A percentile compares a stretch with the other conserved stretches of the same genome.
phyloP scores from a whole-genome alignment of 2,113 vertebrate genomes.

The Xenopus tropicalis region UCB_Xtro_10.0 CM004447.2:24810001-24810500 shows the following conservation, averaged over 20 bases:
- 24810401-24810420: constrained; percentile 15
- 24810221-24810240: too few relatives aligned
- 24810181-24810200: too few relatives aligned
- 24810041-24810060: too few relatives aligned
- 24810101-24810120: too few relatives aligned
- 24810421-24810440: constrained; percentile 12
- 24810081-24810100: too few relatives aligned
- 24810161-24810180: too few relatives aligned
- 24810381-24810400: constrained; percentile 34
- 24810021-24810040: too few relatives aligned
- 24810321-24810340: neutral
- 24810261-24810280: neutral
- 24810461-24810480: constrained; percentile 1
- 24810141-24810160: too few relatives aligned
- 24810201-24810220: too few relatives aligned
- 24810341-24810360: constrained; percentile 13
- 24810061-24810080: too few relatives aligned
- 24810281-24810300: neutral
- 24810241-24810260: neutral
- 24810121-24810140: too few relatives aligned
- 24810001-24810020: too few relatives aligned
- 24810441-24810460: neutral
- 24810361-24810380: constrained; percentile 26
- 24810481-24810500: neutral
- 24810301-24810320: constrained; percentile 4